Conservation (phyloP, 1,140 invertebrate species). For the Ericerus pela region DNA sequence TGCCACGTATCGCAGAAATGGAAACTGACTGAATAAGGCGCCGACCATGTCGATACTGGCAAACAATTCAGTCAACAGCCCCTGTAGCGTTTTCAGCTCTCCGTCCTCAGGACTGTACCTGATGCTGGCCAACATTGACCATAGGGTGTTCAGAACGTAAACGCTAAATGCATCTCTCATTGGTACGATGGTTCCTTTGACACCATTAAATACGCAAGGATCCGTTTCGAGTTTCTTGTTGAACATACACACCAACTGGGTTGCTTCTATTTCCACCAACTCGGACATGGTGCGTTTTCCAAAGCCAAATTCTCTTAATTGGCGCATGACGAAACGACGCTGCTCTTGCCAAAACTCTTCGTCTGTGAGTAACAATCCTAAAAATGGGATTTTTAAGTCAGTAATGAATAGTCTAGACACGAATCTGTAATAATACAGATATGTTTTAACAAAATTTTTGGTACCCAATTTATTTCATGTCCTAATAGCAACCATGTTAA, state of each 20-base stretch:
- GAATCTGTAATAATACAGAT: too few species aligned
- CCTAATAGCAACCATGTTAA: too few species aligned
- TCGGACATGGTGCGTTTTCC: slow-evolving; percentile 56
- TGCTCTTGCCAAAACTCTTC: slow-evolving; percentile 70
- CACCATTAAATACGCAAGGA: slow-evolving; percentile 2
- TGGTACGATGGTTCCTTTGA: slow-evolving; percentile 33
- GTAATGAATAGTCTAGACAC: too few species aligned
- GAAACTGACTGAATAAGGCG: slow-evolving; percentile 59
- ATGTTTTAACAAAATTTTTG: too few species aligned
- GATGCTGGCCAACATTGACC: slow-evolving; percentile 70
- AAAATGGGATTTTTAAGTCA: too few species aligned
- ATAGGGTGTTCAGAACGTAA: slow-evolving; percentile 68
- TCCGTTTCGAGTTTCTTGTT: slow-evolving; percentile 25
- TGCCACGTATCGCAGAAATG: slow-evolving; percentile 52
- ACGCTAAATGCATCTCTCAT: slow-evolving; percentile 59
- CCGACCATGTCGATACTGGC: slow-evolving; percentile 61
- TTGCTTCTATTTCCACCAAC: slow-evolving; percentile 51
- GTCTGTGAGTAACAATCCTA: slow-evolving; percentile 52
- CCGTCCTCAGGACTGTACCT: slow-evolving; percentile 41
- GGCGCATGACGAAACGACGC: slow-evolving; percentile 57
- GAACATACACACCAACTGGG: slow-evolving; percentile 39
- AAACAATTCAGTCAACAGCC: slow-evolving; percentile 50
- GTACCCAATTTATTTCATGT: too few species aligned
- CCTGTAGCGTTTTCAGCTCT: slow-evolving; percentile 48
- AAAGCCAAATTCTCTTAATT: slow-evolving; percentile 66